Evolutionary conservation across 2,888 invertebrate species (phyloP).

Genomic region (Zeuzera pyrina): DNA sequence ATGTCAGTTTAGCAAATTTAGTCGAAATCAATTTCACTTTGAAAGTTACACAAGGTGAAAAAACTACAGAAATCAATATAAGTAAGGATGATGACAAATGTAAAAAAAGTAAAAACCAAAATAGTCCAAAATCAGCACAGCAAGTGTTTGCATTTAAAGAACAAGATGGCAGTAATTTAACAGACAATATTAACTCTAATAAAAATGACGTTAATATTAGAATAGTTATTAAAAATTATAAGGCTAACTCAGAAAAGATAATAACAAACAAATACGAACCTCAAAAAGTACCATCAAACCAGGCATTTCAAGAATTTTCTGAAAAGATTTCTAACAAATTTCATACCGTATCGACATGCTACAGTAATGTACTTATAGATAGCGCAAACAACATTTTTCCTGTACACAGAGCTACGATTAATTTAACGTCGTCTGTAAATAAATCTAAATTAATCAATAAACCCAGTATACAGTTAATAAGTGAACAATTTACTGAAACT

Average conservation of each 20-base stretch:
- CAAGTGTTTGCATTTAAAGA: constrained; percentile 32
- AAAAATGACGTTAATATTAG: constrained; percentile 46
- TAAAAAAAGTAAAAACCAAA: constrained; percentile 12
- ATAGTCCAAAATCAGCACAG: constrained; percentile 17
- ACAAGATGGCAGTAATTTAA: constrained; percentile 10
- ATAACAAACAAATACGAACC: constrained; percentile 1
- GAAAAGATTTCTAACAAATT: constrained; percentile 42
- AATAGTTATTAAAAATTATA: constrained; percentile 42
- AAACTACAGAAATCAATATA: constrained; percentile 32
- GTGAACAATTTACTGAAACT: constrained; percentile 10
- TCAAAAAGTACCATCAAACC: too few species aligned
- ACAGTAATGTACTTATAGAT: constrained; percentile 24
- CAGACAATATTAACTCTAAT: constrained; percentile 19
- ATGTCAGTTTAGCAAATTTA: constrained; percentile 32
- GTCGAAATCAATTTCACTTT: constrained; percentile 50
- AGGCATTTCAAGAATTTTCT: constrained; percentile 26
- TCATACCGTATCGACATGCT: constrained; percentile 44
- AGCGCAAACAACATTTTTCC: constrained; percentile 26
- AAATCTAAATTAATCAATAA: constrained; percentile 15
- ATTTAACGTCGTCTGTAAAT: constrained; percentile 28
- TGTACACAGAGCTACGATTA: constrained; percentile 32
- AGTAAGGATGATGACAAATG: constrained; percentile 21
- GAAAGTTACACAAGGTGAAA: constrained; percentile 38
- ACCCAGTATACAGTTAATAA: constrained; percentile 4
- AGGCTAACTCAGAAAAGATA: constrained; percentile 20